Evolutionary conservation across 2,888 invertebrate genomes (phyloP), one percentile per base, ranked within the genome.

Genomic region (Elegia similella): DNA sequence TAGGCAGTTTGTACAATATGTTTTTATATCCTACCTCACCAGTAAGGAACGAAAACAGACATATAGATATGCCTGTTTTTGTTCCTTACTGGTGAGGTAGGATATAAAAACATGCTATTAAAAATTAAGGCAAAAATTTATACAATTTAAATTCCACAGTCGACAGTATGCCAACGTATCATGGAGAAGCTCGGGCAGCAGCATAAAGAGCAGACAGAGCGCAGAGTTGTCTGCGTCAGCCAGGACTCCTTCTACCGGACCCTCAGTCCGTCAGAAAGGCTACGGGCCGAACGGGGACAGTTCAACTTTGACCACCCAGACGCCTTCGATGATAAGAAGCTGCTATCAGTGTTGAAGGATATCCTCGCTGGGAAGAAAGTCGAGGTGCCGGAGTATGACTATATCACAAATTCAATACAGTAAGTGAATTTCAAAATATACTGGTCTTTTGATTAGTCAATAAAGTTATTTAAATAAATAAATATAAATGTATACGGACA

Each of bases 221-320:
- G 98, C 57, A 95, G 98, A 76, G 98, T 99, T 1, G 97, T 97
- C 38, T 96, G 97, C 73, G 97, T 99, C 78, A 97, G 98, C 62
- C 98, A 99, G 81, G 99, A 99, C 78, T 97, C 98, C 57, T 99
- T 99, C 88, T 99, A 99, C 87, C 94, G 97, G 56, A 95, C 97
- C 60, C 91, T 99, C 52, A 95, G 94, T 0, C 89, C 94, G 0
- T 93, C 95, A 0, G 98, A 99, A 78, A 95, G 96, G 68, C 86
- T 94, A 0, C 95, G 95, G 66, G 97, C 98, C 2, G 96, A 96
- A 60, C 95, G 95, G 55, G 99, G 99, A 30, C 95, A 96, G 71
- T 99, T 97, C 81, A 99, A 99, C 91, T 99, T 99, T 85, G 99
- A 99, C 84, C 99, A 99, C 90, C 99, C 99, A 0, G 98, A 97